Evolutionary conservation across 2,888 invertebrate genomes (phyloP).

Genomic region (Drosophila stalkeri): DNA sequence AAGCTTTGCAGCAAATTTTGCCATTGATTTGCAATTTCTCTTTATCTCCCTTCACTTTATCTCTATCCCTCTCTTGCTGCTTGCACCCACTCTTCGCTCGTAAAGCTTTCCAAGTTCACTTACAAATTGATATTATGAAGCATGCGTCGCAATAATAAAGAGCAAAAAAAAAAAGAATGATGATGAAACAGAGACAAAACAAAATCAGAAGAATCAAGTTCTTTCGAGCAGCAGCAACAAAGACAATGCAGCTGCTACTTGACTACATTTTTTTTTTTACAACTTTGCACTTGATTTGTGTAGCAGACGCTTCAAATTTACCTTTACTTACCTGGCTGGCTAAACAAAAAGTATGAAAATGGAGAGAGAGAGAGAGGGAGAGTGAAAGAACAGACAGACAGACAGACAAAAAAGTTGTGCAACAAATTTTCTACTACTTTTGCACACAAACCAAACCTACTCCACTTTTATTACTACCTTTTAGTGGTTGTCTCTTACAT

Average conservation of each 20-base stretch:
- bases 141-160: conserved; percentile 47
- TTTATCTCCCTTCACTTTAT: background rate
- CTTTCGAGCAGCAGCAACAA: conserved; percentile 31
- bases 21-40: conserved; percentile 38
- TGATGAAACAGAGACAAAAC: conserved; percentile 21
- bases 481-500: conserved; percentile 12
- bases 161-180: conserved; percentile 26
- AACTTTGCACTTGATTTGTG: conserved; percentile 65
- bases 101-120: conserved; percentile 10
- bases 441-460: background rate
- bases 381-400: background rate
- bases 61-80: background rate
- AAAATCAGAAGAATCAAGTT: conserved; percentile 61
- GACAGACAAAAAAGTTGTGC: conserved; percentile 38
- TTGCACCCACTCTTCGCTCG: background rate
- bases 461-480: conserved; percentile 11
- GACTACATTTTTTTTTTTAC: conserved; percentile 26
- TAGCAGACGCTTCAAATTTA: conserved; percentile 50
- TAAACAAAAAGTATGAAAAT: conserved; percentile 20
- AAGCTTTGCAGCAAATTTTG: conserved; percentile 13
- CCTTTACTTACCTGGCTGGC: conserved; percentile 34
- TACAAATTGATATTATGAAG: conserved; percentile 59
- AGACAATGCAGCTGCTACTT: conserved; percentile 21
- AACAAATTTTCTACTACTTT: conserved; percentile 43
- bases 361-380: background rate